These are phyloP conservation scores for Bombyx mandarina DNA, from an alignment of 1,140 invertebrate species.

Conservation along the genomic window DNA sequence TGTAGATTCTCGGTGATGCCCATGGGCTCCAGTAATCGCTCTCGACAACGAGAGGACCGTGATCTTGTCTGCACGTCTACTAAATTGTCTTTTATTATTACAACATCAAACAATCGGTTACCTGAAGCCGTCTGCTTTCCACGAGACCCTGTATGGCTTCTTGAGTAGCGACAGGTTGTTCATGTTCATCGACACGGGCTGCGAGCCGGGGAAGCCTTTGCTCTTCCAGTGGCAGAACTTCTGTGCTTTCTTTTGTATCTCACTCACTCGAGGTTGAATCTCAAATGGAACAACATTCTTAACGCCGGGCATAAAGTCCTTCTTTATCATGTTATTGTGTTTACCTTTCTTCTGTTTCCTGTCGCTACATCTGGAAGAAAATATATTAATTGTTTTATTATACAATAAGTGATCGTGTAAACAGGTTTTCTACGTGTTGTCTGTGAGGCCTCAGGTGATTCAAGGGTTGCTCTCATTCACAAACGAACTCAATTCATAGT, in stretches of 20 bases:
- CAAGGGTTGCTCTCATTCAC: too few relatives aligned
- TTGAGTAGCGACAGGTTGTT: slow-evolving; percentile 84
- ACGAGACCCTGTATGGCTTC: slow-evolving; percentile 95
- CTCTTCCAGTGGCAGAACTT: slow-evolving; percentile 85
- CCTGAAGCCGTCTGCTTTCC: slow-evolving; percentile 99
- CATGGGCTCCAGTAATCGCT: too few relatives aligned
- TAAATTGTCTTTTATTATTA: too few relatives aligned
- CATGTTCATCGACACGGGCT: slow-evolving; percentile 96
- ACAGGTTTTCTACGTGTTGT: too few relatives aligned
- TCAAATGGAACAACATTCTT: slow-evolving; percentile 78
- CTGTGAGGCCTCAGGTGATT: too few relatives aligned
- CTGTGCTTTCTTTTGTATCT: slow-evolving; percentile 85
- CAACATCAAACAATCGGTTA: slow-evolving; percentile 28
- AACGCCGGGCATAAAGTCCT: slow-evolving; percentile 87
- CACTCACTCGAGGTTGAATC: slow-evolving; percentile 73
- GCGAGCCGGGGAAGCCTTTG: slow-evolving; percentile 93
- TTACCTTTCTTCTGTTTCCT: slow-evolving; percentile 29
- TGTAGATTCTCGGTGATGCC: too few relatives aligned
- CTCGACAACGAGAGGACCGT: too few relatives aligned
- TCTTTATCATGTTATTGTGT: slow-evolving; percentile 66
- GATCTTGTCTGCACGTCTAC: too few relatives aligned
- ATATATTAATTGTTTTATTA: too few relatives aligned
- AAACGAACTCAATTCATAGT: too few relatives aligned
- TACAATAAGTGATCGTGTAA: too few relatives aligned
- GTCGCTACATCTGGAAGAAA: too few relatives aligned